Evolutionary conservation across 2,888 invertebrate species (phyloP), one percentile per base, ranked within the genome.

Genomic region (Ophion obscuratus): DNA sequence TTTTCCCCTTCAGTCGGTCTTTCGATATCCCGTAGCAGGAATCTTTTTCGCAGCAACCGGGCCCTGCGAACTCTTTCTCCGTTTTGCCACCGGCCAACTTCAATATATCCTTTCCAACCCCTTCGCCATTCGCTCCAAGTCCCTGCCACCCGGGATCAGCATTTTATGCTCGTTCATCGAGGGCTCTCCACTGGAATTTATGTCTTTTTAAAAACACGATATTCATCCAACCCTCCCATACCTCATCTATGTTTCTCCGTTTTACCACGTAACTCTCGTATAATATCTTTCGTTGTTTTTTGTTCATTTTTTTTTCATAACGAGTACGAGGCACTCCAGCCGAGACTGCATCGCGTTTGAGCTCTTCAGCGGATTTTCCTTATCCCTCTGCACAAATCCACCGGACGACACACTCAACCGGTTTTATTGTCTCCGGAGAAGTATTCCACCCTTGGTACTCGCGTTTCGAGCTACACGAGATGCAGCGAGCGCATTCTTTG

Each of bases 151-250:
- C 47, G 57, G 76, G 81, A 77, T 77, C 87, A 88, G 89, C 89
- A 79, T 79, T 79, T 61, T 57, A 91, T 90, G 89, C 90, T 89
- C 85, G 84, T 90, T 87, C 89, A 91, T 91, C 89, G 88, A 89
- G 87, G 86, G 87, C 90, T 87, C 89, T 90, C 87, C 88, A 83
- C 88, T 61, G 88, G 87, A 90, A 89, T 88, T 87, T 62, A 7
- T 66, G 68, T 78, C 61, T 81, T 67, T 67, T 31, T 3, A 24
- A 70, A 53, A 73, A 68, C 62, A 31, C 68, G 57, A 75, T 77
- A 67, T 64, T 62, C 20, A 40, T 24, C 44, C 53, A 27, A 36
- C 53, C 68, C 53, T 31, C 31, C 20, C 67, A 11, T 40, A 27
- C 80, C 81, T 10, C 66, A 17, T 5, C 17, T 47, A 2, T 59